phyloP scores from a whole-genome alignment of 2,888 invertebrate species.

The Pterobdella sp. region DNA sequence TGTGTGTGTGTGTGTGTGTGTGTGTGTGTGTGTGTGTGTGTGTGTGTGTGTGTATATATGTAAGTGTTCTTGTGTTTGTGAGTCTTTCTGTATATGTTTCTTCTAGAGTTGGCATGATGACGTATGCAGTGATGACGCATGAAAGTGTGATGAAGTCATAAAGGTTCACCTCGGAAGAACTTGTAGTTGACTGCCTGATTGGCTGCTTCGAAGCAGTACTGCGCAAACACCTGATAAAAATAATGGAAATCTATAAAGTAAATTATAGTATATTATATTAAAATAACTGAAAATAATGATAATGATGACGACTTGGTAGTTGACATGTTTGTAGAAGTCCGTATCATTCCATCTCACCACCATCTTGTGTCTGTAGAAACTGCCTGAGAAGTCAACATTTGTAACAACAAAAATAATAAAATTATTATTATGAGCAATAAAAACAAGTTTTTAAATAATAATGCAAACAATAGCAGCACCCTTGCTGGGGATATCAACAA shows the following conservation, averaged over 20 bases:
- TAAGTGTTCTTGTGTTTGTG: no score
- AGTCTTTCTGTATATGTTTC: no score
- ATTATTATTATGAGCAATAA: background rate
- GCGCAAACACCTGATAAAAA: constrained; percentile 32
- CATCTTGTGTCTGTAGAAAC: constrained; percentile 25
- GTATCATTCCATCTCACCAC: constrained; percentile 37
- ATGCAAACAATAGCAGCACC: constrained; percentile 11
- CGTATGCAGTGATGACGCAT: no score
- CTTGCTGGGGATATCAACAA: constrained; percentile 37
- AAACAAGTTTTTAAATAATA: background rate
- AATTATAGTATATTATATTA: background rate
- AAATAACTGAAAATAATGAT: background rate
- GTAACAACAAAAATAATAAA: background rate
- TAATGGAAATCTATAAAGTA: background rate
- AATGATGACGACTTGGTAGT: constrained; percentile 30
- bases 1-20: background rate
- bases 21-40: no score
- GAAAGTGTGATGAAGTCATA: no score
- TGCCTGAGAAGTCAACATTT: background rate
- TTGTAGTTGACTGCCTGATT: constrained; percentile 34
- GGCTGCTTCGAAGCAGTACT: constrained; percentile 37
- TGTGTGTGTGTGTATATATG: no score
- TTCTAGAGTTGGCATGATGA: no score
- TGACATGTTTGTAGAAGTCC: constrained; percentile 36
- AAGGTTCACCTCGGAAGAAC: constrained; percentile 32